Base-by-base conservation (phyloP, 2,888 invertebrate genomes). In the Sinopyrophorus schimmeli region DNA sequence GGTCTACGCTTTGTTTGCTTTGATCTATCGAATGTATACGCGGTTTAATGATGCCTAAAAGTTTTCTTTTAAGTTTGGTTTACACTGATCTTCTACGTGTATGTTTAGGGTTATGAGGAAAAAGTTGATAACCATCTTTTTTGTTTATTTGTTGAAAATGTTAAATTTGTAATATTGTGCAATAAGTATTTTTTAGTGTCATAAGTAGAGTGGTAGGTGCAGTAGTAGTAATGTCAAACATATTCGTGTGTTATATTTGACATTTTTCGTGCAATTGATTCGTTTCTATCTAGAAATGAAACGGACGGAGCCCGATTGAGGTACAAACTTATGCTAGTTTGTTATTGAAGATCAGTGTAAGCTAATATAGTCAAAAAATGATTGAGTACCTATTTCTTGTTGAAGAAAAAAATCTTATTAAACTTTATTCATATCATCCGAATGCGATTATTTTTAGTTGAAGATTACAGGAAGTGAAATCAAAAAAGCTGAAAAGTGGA, bases 111-210 rank as follows among this genome's bases (percentile, higher is more conserved):
- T 31, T n/a, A n/a, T n/a, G n/a, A n/a, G n/a, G n/a, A n/a, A n/a
- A n/a, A n/a, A n/a, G n/a, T n/a, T n/a, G 31, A 20, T 35, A 14
- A 24, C 15, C 21, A 15, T 15, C 24, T 24, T 23, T 20, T 10
- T 24, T 35, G n/a, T 23, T 35, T 34, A n/a, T 15, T 14, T 12
- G 35, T 49, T 49, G 20, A 38, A 37, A 34, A 28, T 47, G 47
- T 48, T 53, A 32, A 39, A 42, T 50, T 41, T 47, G 24, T 28
- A 44, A 16, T 23, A n/a, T n/a, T 31, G 55, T 50, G 49, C 53
- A 55, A 53, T 49, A 55, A 12, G 6, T 32, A 52, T 40, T 63
- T 64, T 60, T 64, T 64, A 61, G 61, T n/a, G n/a, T n/a, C n/a
- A n/a, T n/a, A n/a, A n/a, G 58, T 65, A 66, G 60, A 42, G 30